These are phyloP conservation scores for Pseudorasbora parva DNA, from an alignment of 2,113 vertebrate species.

Conservation along the genomic window DNA sequence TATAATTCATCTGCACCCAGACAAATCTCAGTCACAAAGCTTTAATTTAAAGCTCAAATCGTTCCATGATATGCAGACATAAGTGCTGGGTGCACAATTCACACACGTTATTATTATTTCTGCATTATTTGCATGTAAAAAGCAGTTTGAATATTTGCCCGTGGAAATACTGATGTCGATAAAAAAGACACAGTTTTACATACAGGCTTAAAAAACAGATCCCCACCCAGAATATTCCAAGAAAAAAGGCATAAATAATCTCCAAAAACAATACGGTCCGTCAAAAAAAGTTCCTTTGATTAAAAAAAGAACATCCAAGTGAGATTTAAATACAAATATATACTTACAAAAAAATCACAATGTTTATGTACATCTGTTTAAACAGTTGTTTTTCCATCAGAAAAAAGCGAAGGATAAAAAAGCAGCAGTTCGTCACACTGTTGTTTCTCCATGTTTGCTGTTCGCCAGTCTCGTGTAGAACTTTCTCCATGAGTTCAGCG, in stretches of 20 bases:
- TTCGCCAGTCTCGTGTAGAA: constrained; percentile 95
- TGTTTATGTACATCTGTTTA: constrained; percentile 84
- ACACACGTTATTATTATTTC: constrained; percentile 4
- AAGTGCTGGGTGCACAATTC: constrained; percentile 31
- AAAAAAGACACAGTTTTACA: constrained; percentile 24
- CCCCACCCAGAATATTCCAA: constrained; percentile 13
- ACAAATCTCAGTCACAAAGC: constrained; percentile 20
- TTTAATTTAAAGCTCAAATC: constrained; percentile 33
- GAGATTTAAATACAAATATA: constrained; percentile 96
- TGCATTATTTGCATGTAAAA: constrained; percentile 25
- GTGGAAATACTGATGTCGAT: constrained; percentile 22
- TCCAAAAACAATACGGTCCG: constrained; percentile 31
- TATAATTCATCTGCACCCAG: constrained; percentile 3
- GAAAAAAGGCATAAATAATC: constrained; percentile 50
- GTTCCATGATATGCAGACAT: background rate
- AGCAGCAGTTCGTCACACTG: constrained; percentile 79
- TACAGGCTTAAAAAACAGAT: constrained; percentile 20
- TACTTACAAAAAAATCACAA: constrained; percentile 93
- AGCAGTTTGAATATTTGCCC: background rate
- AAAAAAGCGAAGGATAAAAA: background rate
- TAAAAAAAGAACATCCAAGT: constrained; percentile 54
- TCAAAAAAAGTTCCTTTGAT: constrained; percentile 13
- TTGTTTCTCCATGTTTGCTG: constrained; percentile 94
- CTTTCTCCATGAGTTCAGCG: constrained; percentile 95
- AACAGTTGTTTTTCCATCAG: background rate